Evolutionary conservation across 2,888 invertebrate species (phyloP).

Genomic region (Euphydryas editha): DNA sequence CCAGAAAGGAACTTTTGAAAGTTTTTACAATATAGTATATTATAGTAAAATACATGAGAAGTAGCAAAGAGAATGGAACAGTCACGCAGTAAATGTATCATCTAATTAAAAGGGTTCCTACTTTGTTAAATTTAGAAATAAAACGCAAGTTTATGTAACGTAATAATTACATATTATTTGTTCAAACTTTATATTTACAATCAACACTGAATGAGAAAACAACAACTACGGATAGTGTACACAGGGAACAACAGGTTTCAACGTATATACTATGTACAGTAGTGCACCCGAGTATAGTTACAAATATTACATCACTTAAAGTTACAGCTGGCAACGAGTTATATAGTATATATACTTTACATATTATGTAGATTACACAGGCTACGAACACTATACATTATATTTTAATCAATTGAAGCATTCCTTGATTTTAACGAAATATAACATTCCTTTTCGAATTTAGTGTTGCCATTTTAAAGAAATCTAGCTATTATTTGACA

Average conservation of each 20-base stretch:
- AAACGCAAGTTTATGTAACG: conserved; percentile 65
- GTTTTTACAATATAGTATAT: no score
- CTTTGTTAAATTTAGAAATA: conserved; percentile 38
- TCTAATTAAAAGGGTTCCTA: no score
- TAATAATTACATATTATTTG: conserved; percentile 68
- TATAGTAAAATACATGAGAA: no score
- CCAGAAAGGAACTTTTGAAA: no score
- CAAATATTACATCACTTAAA: conserved; percentile 9
- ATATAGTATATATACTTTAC: background rate
- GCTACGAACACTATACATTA: background rate
- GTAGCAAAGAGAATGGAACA: no score
- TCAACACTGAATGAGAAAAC: conserved; percentile 72
- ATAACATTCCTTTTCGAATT: background rate
- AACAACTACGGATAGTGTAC: conserved; percentile 71
- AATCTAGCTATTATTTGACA: no score
- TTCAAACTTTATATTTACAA: conserved; percentile 78
- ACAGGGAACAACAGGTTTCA: conserved; percentile 69
- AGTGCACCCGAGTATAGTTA: conserved; percentile 22
- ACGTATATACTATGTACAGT: conserved; percentile 53
- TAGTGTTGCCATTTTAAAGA: background rate
- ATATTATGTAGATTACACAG: background rate
- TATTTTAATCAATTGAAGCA: background rate
- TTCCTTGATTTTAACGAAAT: background rate
- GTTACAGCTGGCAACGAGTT: conserved; percentile 20
- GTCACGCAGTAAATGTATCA: no score